phyloP scores from a whole-genome alignment of 2,113 vertebrate species.

The Pachypanchax playfairii region DNA sequence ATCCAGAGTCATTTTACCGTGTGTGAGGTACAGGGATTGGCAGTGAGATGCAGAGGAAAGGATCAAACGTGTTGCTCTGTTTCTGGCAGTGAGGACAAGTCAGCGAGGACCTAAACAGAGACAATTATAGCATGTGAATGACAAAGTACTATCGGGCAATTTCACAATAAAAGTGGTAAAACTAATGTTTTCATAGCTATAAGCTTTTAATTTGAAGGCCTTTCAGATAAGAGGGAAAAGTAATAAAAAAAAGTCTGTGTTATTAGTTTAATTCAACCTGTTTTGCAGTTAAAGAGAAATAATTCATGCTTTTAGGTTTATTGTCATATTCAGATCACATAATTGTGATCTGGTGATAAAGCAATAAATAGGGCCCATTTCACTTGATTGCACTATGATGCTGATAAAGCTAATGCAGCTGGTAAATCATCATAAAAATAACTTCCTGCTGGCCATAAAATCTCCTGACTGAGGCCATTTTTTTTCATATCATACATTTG shows the following conservation, averaged over 20 bases:
- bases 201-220: no score
- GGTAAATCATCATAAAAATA: no score
- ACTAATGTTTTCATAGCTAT: no score
- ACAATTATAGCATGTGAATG: neutral
- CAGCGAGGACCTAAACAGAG: constrained; percentile 88
- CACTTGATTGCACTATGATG: neutral
- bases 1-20: constrained; percentile 79
- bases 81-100: constrained; percentile 99
- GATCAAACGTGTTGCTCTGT: constrained; percentile 98
- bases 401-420: neutral
- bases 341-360: neutral
- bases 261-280: neutral
- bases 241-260: neutral
- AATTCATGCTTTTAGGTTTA: neutral
- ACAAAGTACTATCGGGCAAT: no score
- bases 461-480: no score
- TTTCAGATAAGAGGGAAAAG: no score
- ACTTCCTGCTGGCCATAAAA: no score
- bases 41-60: constrained; percentile 97
- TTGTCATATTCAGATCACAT: neutral
- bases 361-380: no score
- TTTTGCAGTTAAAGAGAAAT: neutral
- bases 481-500: no score
- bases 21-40: constrained; percentile 97
- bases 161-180: no score